phyloP scores from a whole-genome alignment of 1,140 invertebrate species.

The Drosophila bocki region DNA sequence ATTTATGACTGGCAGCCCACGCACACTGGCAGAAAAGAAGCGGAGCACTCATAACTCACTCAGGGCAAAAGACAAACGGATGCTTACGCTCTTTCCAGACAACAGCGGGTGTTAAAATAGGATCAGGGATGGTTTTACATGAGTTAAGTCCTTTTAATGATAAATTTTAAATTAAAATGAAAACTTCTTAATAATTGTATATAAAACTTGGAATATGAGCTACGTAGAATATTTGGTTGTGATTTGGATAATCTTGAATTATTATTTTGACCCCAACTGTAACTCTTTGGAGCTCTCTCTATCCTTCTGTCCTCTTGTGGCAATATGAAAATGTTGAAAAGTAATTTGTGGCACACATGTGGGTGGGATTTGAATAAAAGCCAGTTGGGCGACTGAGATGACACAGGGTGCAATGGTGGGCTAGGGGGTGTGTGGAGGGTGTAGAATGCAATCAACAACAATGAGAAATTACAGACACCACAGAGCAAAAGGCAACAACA shows the following conservation, averaged over 20 bases:
- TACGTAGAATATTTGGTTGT: background rate
- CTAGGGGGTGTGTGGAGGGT: constrained; percentile 18
- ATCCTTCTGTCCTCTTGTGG: constrained; percentile 12
- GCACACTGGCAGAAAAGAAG: constrained; percentile 39
- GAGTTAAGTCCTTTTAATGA: too few relatives aligned
- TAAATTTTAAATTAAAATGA: too few relatives aligned
- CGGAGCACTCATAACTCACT: constrained; percentile 48
- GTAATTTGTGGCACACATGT: constrained; percentile 80
- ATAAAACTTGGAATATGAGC: background rate
- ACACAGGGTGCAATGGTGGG: constrained; percentile 3
- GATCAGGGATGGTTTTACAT: background rate
- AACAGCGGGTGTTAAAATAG: background rate
- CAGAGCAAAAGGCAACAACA: constrained; percentile 33
- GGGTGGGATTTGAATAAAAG: constrained; percentile 59
- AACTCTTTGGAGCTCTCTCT: background rate
- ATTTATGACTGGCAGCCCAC: constrained; percentile 59
- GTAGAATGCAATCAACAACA: constrained; percentile 76
- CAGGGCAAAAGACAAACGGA: constrained; percentile 49
- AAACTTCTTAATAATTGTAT: too few relatives aligned
- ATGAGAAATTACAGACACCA: constrained; percentile 71
- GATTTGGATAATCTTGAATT: background rate
- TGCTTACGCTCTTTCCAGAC: constrained; percentile 14
- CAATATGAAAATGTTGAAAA: constrained; percentile 47
- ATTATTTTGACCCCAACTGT: background rate
- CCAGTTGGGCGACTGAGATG: constrained; percentile 13